These are phyloP conservation scores for Melanerpes formicivorus DNA, from an alignment of 2,113 vertebrate genomes.

Conservation along the genomic window DNA sequence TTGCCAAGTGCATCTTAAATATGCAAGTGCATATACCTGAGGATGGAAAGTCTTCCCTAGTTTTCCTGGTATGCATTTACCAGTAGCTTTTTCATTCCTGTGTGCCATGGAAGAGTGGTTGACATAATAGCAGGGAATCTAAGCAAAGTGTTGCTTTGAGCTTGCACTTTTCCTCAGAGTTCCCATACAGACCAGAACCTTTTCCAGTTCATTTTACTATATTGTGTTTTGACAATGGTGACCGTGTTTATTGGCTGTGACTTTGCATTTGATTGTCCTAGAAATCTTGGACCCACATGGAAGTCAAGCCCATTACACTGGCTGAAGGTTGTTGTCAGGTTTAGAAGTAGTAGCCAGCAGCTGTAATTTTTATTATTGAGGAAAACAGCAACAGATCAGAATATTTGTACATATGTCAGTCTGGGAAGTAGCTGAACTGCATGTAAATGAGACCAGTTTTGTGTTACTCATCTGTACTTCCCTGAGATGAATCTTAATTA, in stretches of 20 bases:
- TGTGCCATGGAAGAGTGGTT: background rate
- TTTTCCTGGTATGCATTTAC: background rate
- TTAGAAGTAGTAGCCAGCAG: background rate
- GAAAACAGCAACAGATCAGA: background rate
- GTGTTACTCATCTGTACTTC: background rate
- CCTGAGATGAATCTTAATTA: background rate
- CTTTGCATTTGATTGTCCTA: too few relatives aligned
- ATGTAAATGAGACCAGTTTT: background rate
- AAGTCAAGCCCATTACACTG: too few relatives aligned
- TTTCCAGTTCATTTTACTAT: too few relatives aligned
- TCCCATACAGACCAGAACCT: too few relatives aligned
- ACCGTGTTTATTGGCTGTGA: too few relatives aligned
- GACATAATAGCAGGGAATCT: too few relatives aligned
- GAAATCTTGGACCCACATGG: too few relatives aligned
- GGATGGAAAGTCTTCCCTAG: background rate
- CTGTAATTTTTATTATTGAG: background rate
- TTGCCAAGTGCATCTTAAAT: background rate
- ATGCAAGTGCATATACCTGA: background rate
- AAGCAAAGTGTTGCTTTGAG: too few relatives aligned
- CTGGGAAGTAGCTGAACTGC: background rate
- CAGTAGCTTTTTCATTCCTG: background rate
- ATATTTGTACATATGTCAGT: background rate
- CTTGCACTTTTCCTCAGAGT: too few relatives aligned
- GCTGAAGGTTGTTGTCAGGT: background rate
- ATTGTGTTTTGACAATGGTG: too few relatives aligned